These are phyloP conservation scores for Achroia grisella DNA, from an alignment of 1,140 invertebrate species.

Conservation along the genomic window DNA sequence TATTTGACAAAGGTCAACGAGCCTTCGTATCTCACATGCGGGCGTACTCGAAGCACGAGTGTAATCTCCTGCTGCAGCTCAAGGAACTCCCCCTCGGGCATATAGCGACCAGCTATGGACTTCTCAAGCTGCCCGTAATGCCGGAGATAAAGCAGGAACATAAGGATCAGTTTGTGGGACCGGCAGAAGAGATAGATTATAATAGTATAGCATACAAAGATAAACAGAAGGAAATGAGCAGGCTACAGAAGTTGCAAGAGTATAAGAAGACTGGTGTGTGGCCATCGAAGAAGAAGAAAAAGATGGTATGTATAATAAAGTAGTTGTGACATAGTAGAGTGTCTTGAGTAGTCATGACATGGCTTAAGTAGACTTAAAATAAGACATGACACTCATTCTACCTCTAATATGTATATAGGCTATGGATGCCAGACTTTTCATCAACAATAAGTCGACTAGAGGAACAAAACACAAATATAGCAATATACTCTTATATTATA, in stretches of 20 bases:
- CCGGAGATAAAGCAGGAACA: slow-evolving; percentile 89
- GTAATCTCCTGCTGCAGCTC: slow-evolving; percentile 88
- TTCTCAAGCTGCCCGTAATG: slow-evolving; percentile 94
- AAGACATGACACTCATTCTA: too few species aligned
- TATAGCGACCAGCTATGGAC: slow-evolving; percentile 90
- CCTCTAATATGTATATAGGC: too few species aligned
- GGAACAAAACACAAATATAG: too few species aligned
- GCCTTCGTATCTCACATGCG: slow-evolving; percentile 97
- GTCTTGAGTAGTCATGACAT: too few species aligned
- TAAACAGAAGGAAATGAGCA: slow-evolving; percentile 82
- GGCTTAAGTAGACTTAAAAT: too few species aligned
- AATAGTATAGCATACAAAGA: slow-evolving; percentile 89
- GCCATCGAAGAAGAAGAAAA: slow-evolving; percentile 80
- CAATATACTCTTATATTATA: too few species aligned
- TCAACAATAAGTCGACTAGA: too few species aligned
- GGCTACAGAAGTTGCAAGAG: slow-evolving; percentile 82
- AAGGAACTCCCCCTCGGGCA: slow-evolving; percentile 93
- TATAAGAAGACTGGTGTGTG: slow-evolving; percentile 85
- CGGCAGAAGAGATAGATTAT: slow-evolving; percentile 78
- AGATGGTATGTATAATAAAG: slow-evolving; percentile 67
- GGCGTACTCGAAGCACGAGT: slow-evolving; percentile 97
- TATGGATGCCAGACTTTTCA: too few species aligned
- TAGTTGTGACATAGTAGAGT: too few species aligned
- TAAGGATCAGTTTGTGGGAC: slow-evolving; percentile 78
- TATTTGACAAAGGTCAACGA: slow-evolving; percentile 91